Base-by-base conservation (phyloP, 2,113 vertebrate genomes). In the Zeus faber region DNA sequence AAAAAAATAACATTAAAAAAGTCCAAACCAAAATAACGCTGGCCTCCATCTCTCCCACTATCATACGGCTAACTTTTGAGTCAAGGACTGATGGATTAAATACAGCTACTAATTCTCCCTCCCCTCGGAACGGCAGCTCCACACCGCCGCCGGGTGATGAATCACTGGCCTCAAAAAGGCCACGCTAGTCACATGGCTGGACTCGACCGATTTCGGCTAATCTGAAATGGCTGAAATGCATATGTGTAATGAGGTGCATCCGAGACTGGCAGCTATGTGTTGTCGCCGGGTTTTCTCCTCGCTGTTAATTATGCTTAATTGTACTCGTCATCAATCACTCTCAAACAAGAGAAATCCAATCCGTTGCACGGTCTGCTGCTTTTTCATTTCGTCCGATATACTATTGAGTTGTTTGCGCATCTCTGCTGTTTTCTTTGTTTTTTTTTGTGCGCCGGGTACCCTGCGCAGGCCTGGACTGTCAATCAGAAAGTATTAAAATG, bases 281-380 rank as follows among this genome's bases (percentile, higher is more conserved):
- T 58, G 62, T 53, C 51, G 41, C 59, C 43, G 35, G 3, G 35
- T 50, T 3, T 59, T 62, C 50, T 10, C 6, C 48, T 23, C 21
- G 33, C 33, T 1, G 33, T 35, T 10, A 72, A 84, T 80, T 62
- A 64, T n/a, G 20, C 37, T 39, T 74, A 58, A 79, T 75, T 72
- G 5, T 58, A 45, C 46, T 70, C 60, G 20, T 68, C 45, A 76
- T 76, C 76, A 79, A 69, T 82, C 71, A 63, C 48, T 52, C 26
- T 17, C 31, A 62, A 59, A 70, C 24, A 53, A 70, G 51, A 55
- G 16, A 35, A 39, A 40, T 27, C 11, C 16, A 33, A 58, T 51
- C 65, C 40, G 11, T 14, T 33, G 5, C 5, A 10, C 8, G 25
- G 56, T 41, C 24, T 61, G 51, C 46, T 52, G 17, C 54, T 56